Evolutionary conservation across 2,888 invertebrate genomes (phyloP).

Genomic region (Corythucha ciliata): DNA sequence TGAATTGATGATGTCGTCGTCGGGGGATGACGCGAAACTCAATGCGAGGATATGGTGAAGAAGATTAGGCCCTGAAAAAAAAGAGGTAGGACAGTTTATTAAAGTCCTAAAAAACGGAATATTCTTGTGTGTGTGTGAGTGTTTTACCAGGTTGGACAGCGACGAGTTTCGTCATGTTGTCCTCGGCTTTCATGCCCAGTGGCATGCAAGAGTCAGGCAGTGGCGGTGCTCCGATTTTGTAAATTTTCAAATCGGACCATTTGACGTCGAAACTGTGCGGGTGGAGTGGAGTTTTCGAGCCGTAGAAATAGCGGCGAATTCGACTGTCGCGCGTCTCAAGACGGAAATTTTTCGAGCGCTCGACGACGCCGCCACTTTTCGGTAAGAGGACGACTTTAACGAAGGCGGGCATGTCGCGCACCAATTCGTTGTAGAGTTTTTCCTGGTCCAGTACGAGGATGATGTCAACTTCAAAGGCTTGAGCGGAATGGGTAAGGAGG

Average conservation of each 20-base stretch:
- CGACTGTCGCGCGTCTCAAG: slow-evolving; percentile 67
- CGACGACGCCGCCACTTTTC: slow-evolving; percentile 94
- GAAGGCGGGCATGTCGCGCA: slow-evolving; percentile 84
- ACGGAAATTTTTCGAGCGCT: slow-evolving; percentile 62
- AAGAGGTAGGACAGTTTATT: no score
- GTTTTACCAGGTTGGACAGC: slow-evolving; percentile 57
- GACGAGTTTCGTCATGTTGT: slow-evolving; percentile 83
- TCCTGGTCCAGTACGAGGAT: slow-evolving; percentile 95
- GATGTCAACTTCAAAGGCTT: slow-evolving; percentile 91
- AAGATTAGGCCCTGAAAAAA: slow-evolving; percentile 48
- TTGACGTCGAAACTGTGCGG: slow-evolving; percentile 93
- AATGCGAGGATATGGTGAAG: slow-evolving; percentile 83
- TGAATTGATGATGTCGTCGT: slow-evolving; percentile 76
- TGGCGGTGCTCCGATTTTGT: slow-evolving; percentile 87
- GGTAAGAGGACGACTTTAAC: slow-evolving; percentile 86
- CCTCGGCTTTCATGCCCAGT: slow-evolving; percentile 85
- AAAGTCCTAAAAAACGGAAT: no score
- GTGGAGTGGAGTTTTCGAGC: slow-evolving; percentile 67
- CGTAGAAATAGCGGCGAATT: slow-evolving; percentile 93
- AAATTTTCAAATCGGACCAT: slow-evolving; percentile 79
- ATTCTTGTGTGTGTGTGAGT: no score
- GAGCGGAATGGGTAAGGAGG: slow-evolving; percentile 75
- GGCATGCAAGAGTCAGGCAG: slow-evolving; percentile 95
- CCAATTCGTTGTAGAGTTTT: slow-evolving; percentile 85
- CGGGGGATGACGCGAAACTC: slow-evolving; percentile 70